These are phyloP conservation scores for Misgurnus mizolepis DNA, from an alignment of 2,113 vertebrate genomes.

Conservation along the genomic window DNA sequence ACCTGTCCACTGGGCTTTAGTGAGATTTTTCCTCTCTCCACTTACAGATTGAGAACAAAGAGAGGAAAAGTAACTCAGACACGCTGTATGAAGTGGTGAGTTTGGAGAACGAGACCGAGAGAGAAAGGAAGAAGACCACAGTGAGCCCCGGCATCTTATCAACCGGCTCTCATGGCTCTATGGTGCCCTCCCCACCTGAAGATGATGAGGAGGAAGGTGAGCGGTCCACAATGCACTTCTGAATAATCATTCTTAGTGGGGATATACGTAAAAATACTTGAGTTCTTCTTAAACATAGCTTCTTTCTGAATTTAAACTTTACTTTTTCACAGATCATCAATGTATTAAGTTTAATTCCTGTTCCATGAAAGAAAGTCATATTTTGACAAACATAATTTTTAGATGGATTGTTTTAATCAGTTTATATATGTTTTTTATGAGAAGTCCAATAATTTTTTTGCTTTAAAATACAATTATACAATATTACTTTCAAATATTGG, in stretches of 20 bases:
- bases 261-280: too few species aligned
- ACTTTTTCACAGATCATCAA: too few species aligned
- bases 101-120: slow-evolving; percentile 92
- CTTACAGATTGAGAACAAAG: slow-evolving; percentile 74
- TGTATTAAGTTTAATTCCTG: neutral
- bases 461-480: too few species aligned
- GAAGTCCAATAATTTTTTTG: too few species aligned
- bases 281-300: too few species aligned
- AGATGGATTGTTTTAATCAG: too few species aligned
- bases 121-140: slow-evolving; percentile 91
- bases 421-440: too few species aligned
- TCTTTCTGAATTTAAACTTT: too few species aligned
- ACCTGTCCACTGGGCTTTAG: too few species aligned
- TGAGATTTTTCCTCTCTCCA: neutral
- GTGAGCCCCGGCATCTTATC: slow-evolving; percentile 85
- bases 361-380: neutral
- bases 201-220: slow-evolving; percentile 98
- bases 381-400: neutral
- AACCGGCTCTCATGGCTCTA: slow-evolving; percentile 80
- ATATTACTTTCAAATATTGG: too few species aligned
- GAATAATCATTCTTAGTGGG: neutral
- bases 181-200: slow-evolving; percentile 92
- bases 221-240: neutral
- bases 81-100: slow-evolving; percentile 93
- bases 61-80: slow-evolving; percentile 90